Base-by-base conservation (phyloP, 2,797 vertebrate genomes). In the Urophycis tenuis region DNA sequence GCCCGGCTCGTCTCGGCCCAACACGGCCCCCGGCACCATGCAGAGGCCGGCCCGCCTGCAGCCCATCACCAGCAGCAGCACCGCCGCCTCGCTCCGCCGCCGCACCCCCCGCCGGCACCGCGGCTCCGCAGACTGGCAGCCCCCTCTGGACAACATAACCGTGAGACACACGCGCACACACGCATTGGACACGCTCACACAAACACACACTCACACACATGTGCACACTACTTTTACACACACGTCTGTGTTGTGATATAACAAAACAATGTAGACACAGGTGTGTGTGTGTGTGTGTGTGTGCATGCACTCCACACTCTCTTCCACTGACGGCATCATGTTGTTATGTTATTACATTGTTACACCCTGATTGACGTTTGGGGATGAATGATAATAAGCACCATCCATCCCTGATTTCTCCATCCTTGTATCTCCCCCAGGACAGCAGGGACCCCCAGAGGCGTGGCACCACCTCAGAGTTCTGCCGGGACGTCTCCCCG, bases 11-110 rank as follows among this genome's bases (percentile, higher is more conserved):
- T 91, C 94, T 71, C 88, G 93, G 35, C 96, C 96, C 41, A 95
- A 91, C 78, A 96, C 95, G 0, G 96, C 95, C 64, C 96, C 96
- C 0, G 96, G 94, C 80, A 94, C 93, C 35, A 85, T 88, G 84
- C 96, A 95, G 81, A 92, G 91, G 49, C 95, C 92, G 0, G 83
- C 90, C 77, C 92, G 90, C 31, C 92, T 97, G 64, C 94, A 93
- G 81, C 96, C 95, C 0, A 91, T 96, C 71, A 88, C 76, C 12
- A 83, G 86, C 15, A 85, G 83, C 87, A 84, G 87, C 86, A 88
- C 87, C 22, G 78, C 79, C 0, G 88, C 88, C 3, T 86, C 90
- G 17, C 75, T 81, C 69, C 88, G 91, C 60, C 94, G 88, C 88
- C 80, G 87, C 77, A 87, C 91, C n/a, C 80, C 91, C 1, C 87